Conservation (phyloP, 2,888 invertebrate species). For the Taphrorychus bicolor region DNA sequence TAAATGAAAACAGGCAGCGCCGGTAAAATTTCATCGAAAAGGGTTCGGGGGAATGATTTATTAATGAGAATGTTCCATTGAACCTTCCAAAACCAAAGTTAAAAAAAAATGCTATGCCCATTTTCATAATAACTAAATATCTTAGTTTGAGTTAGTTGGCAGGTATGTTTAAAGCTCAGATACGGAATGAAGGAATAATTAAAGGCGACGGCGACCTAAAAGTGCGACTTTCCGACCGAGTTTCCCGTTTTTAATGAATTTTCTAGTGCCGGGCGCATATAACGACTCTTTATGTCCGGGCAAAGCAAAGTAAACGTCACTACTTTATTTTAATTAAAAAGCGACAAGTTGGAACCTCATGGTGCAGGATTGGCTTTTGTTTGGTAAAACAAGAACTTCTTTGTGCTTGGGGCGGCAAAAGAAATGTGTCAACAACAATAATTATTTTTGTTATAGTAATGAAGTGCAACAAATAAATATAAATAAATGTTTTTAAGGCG, state of each 20-base stretch:
- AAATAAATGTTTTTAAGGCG: too few relatives aligned
- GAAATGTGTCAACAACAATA: too few relatives aligned
- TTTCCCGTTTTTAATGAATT: background rate
- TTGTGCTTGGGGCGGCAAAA: too few relatives aligned
- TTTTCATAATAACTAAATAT: background rate
- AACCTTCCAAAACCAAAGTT: background rate
- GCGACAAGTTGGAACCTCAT: too few relatives aligned
- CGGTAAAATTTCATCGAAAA: slow-evolving; percentile 19
- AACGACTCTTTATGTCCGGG: too few relatives aligned
- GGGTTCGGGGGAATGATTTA: slow-evolving; percentile 17
- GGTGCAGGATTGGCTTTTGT: background rate
- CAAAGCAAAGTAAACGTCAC: too few relatives aligned
- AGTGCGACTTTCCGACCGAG: background rate
- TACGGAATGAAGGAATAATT: background rate
- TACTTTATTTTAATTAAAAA: background rate
- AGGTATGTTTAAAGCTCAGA: background rate
- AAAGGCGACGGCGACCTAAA: background rate
- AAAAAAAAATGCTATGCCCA: background rate
- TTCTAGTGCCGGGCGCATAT: background rate
- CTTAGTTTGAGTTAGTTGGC: too few relatives aligned
- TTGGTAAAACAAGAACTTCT: background rate
- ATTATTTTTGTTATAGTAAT: too few relatives aligned
- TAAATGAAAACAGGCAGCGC: slow-evolving; percentile 13
- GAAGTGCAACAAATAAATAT: too few relatives aligned
- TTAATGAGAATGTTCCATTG: slow-evolving; percentile 13